Evolutionary conservation across 2,888 invertebrate genomes (phyloP), one percentile per base, ranked within the genome.

Genomic region (Tachina fera): DNA sequence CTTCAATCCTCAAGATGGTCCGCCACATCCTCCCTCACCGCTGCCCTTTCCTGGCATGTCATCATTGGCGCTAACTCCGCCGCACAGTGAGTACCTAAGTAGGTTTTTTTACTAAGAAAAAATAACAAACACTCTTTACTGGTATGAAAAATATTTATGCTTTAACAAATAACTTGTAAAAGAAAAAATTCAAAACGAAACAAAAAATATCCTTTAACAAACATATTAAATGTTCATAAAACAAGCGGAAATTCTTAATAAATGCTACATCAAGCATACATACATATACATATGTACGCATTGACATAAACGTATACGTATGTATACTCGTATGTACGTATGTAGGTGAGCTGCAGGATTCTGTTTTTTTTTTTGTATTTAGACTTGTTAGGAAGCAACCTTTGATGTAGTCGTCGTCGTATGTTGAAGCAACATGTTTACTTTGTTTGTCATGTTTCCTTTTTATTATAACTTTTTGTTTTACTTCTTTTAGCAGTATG

Each of bases 21-120:
- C 91, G 88, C 93, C 89, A 84, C 93, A 91, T 91, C 94, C 93
- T 84, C 95, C 94, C 71, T 94, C 94, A 87, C 95, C 94, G 87
- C 92, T 96, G 91, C 95, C 95, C 92, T 96, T 96, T 93, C 96
- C 96, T 87, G 96, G 95, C 80, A 95, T 96, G 93, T 94, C 96
- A 67, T 95, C 96, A 84, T 93, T 97, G 88, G 95, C 96, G 53
- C 94, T 97, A 91, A 96, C 97, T 88, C 96, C 97, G 89, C 96
- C 97, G 81, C 97, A 97, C 94, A 96, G 95, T 95, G 93, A 96
- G 95, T 95, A 91, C 43, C 68, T 63, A 83, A 76, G 78, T 85
- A 81, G 82, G 72, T 86, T 78, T 60, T n/a, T 56, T 61, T 31
- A 74, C 22, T 41, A 79, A 60, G 51, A 61, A 83, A 58, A 61